A percentile compares a stretch with the other conserved stretches of the same genome.
phyloP scores from a whole-genome alignment of 2,888 invertebrate genomes.

The Heliconius erato region DNA sequence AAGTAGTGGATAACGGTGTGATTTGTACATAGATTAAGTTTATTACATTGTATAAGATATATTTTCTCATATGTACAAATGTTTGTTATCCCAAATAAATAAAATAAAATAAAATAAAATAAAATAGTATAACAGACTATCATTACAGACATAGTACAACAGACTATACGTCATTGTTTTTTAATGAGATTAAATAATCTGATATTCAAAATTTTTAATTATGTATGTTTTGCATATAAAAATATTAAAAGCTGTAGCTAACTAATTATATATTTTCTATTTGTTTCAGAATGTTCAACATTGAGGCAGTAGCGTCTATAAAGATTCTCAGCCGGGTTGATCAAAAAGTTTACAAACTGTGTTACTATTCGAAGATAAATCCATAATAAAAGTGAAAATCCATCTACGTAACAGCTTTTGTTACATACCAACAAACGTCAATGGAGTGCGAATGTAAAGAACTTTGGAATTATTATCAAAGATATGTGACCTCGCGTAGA shows the following conservation, averaged over 20 bases:
- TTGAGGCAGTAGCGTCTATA: background rate
- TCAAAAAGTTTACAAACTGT: background rate
- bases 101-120: too few species aligned
- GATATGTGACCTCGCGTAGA: constrained; percentile 65
- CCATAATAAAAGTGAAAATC: background rate
- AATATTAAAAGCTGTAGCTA: background rate
- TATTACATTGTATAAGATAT: too few species aligned
- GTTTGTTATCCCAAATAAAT: too few species aligned
- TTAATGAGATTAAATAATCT: background rate
- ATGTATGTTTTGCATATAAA: background rate
- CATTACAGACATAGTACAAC: background rate
- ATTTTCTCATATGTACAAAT: too few species aligned
- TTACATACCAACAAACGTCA: background rate
- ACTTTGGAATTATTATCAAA: constrained; percentile 60
- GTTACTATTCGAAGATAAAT: constrained; percentile 15
- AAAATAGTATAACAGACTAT: background rate
- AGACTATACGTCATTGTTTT: background rate
- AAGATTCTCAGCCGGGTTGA: background rate
- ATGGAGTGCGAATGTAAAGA: constrained; percentile 42
- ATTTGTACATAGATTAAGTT: too few species aligned
- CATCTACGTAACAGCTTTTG: background rate
- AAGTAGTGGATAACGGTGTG: too few species aligned
- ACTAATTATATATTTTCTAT: background rate
- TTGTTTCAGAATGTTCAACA: constrained; percentile 21
- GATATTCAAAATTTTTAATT: background rate